Conservation (phyloP, 2,797 vertebrate genomes). For the Oophaga sylvatica region DNA sequence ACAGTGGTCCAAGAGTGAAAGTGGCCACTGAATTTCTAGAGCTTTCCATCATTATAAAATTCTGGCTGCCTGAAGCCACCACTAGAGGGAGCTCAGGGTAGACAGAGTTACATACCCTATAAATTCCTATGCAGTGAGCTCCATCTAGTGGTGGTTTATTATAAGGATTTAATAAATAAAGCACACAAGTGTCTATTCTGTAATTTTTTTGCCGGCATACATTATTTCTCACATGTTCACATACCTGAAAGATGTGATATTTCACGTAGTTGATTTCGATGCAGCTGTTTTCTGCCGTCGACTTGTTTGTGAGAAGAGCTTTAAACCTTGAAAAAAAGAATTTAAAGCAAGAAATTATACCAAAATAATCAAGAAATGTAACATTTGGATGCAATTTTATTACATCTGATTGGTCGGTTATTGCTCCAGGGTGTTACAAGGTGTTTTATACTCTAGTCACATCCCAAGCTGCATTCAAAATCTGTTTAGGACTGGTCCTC, state of each 20-base stretch:
- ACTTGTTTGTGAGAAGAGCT: slow-evolving; percentile 92
- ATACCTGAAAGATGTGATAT: slow-evolving; percentile 98
- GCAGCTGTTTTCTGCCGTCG: slow-evolving; percentile 91
- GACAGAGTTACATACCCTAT: not conserved
- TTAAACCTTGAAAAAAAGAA: slow-evolving; percentile 87
- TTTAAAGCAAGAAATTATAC: not conserved
- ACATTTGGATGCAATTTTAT: not conserved
- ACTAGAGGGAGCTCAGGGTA: not conserved
- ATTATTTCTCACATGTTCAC: not conserved
- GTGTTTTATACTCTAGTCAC: not conserved
- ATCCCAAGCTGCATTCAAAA: not conserved
- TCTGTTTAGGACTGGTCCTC: too few relatives aligned
- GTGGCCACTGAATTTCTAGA: not conserved
- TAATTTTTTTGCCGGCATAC: not conserved
- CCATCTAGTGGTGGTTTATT: not conserved
- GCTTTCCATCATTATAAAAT: not conserved
- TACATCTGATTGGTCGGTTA: not conserved
- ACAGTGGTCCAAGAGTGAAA: too few relatives aligned
- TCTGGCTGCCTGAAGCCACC: not conserved
- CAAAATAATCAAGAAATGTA: too few relatives aligned
- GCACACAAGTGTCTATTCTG: too few relatives aligned
- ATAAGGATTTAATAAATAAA: not conserved
- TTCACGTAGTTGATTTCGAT: slow-evolving; percentile 99
- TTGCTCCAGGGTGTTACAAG: too few relatives aligned
- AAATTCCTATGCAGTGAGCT: not conserved